phyloP scores from a whole-genome alignment of 2,797 vertebrate genomes.

The Coreius guichenoti region DNA sequence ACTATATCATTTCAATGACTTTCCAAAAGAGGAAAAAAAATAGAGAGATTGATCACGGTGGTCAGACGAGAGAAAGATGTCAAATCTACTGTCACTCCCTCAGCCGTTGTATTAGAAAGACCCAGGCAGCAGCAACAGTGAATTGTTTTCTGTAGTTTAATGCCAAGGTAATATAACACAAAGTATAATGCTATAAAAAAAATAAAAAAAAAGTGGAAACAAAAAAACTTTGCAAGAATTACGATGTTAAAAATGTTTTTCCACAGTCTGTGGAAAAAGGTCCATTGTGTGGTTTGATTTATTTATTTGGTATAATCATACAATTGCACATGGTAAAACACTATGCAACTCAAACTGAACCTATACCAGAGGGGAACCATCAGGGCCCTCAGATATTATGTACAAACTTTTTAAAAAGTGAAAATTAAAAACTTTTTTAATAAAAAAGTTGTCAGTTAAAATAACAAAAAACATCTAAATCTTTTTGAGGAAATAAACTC shows the following conservation, averaged over 20 bases:
- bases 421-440: too few species aligned
- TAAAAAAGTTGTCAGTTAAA: too few species aligned
- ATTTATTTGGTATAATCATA: constrained; percentile 1
- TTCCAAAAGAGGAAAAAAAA: not conserved
- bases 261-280: not conserved
- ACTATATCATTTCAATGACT: not conserved
- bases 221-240: not conserved
- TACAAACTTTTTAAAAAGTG: too few species aligned
- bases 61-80: not conserved
- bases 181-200: not conserved
- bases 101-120: not conserved
- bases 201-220: not conserved
- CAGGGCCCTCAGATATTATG: too few species aligned
- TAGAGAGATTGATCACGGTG: not conserved
- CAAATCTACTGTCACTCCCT: not conserved
- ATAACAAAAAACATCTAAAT: too few species aligned
- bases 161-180: not conserved
- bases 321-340: not conserved
- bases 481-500: too few species aligned
- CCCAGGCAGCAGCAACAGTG: not conserved
- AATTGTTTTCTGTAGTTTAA: not conserved
- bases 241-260: not conserved
- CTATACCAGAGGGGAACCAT: too few species aligned
- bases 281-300: not conserved
- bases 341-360: not conserved